Evolutionary conservation across 2,797 vertebrate genomes (phyloP).

Genomic region (Pterois miles): DNA sequence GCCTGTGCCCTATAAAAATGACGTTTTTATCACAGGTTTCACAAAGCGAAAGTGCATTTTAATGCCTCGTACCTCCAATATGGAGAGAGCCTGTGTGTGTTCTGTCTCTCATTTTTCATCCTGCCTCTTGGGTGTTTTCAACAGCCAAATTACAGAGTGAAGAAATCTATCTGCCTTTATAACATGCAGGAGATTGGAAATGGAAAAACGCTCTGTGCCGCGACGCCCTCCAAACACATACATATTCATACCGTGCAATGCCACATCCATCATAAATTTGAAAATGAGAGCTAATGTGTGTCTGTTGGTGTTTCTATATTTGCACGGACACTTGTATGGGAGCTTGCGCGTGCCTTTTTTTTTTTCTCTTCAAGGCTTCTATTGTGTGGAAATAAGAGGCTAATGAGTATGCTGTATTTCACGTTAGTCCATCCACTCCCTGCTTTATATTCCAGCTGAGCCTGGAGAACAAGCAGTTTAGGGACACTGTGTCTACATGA

Average conservation of each 20-base stretch:
- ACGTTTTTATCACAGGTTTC: constrained; percentile 59
- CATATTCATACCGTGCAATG: constrained; percentile 62
- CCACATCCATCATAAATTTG: constrained; percentile 51
- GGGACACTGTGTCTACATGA: constrained; percentile 47
- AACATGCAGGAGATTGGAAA: constrained; percentile 64
- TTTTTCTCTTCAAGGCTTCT: neutral
- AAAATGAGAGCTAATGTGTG: constrained; percentile 31
- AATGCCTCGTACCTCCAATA: constrained; percentile 48
- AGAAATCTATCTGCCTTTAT: constrained; percentile 63
- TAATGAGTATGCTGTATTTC: constrained; percentile 35
- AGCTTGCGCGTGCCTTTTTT: neutral
- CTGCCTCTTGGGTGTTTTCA: constrained; percentile 67
- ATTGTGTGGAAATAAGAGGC: constrained; percentile 16
- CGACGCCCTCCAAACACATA: constrained; percentile 57
- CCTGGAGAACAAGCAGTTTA: constrained; percentile 36
- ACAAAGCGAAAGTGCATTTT: constrained; percentile 54
- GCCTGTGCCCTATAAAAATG: constrained; percentile 41
- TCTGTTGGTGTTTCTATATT: neutral
- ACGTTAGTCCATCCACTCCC: constrained; percentile 25
- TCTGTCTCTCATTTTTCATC: constrained; percentile 57
- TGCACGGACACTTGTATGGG: neutral
- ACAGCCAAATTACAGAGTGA: constrained; percentile 66
- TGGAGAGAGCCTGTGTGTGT: constrained; percentile 4
- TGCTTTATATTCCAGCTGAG: constrained; percentile 66
- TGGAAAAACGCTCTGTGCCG: constrained; percentile 45